Conservation (phyloP, 2,888 invertebrate genomes). For the Dromius quadrimaculatus region DNA sequence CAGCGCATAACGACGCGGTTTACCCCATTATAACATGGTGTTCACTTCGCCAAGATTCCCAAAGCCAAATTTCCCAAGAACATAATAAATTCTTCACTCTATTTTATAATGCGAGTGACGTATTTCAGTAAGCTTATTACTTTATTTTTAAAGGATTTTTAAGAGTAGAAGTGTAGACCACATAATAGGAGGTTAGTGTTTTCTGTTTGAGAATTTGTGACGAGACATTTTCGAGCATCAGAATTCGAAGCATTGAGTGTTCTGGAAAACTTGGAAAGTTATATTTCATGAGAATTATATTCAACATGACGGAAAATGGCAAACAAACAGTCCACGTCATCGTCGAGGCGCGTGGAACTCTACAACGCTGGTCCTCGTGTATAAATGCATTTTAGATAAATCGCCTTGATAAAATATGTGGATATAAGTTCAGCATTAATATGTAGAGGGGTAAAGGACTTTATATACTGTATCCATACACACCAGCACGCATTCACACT, state of each 20-base stretch:
- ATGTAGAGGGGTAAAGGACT: constrained; percentile 37
- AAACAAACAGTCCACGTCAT: constrained; percentile 48
- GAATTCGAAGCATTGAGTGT: no score
- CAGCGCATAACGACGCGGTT: constrained; percentile 68
- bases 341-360: constrained; percentile 57
- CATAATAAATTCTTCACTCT: constrained; percentile 1
- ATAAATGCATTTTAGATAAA: constrained; percentile 67
- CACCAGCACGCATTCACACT: constrained; percentile 1
- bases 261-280: no score
- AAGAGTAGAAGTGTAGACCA: neutral
- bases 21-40: constrained; percentile 66
- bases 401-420: constrained; percentile 65
- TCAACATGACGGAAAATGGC: neutral
- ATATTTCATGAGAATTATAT: constrained; percentile 3
- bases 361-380: constrained; percentile 56
- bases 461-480: neutral
- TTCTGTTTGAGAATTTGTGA: no score
- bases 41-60: constrained; percentile 56
- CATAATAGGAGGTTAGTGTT: neutral
- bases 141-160: no score
- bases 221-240: no score
- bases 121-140: no score
- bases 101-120: no score
- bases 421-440: constrained; percentile 52
- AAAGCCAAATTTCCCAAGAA: neutral